Evolutionary conservation across 2,888 invertebrate genomes (phyloP).

Genomic region (Cerastis leucographa): DNA sequence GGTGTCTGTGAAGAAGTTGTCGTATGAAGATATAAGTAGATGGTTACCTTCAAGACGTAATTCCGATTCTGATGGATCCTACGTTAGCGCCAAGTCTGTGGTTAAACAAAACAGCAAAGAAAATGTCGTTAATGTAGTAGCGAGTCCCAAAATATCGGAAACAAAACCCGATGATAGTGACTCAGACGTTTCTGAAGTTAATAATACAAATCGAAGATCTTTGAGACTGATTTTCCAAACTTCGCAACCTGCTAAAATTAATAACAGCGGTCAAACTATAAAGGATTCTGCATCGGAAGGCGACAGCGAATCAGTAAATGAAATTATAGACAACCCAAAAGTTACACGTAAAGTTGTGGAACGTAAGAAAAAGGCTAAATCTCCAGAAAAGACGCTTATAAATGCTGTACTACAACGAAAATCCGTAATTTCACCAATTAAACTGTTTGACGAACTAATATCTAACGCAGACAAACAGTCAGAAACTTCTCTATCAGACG

Average conservation of each 20-base stretch:
- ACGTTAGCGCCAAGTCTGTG: slow-evolving; percentile 22
- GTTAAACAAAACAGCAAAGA: slow-evolving; percentile 20
- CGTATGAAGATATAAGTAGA: slow-evolving; percentile 70
- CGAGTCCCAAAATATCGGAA: slow-evolving; percentile 14
- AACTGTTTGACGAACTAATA: slow-evolving; percentile 68
- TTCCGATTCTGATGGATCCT: slow-evolving; percentile 54
- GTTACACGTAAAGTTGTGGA: background rate
- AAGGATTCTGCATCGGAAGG: slow-evolving; percentile 32
- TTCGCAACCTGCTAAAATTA: slow-evolving; percentile 14
- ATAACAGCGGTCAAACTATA: slow-evolving; percentile 1
- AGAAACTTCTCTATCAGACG: slow-evolving; percentile 51
- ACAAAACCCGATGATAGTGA: slow-evolving; percentile 3
- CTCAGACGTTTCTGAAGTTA: slow-evolving; percentile 32
- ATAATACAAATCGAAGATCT: slow-evolving; percentile 29
- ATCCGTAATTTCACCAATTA: slow-evolving; percentile 79
- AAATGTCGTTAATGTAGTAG: background rate
- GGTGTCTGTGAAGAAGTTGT: slow-evolving; percentile 67
- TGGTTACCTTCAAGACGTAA: slow-evolving; percentile 70
- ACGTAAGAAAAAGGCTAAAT: slow-evolving; percentile 1
- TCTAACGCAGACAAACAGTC: slow-evolving; percentile 49
- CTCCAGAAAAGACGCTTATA: background rate
- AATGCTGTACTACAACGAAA: slow-evolving; percentile 11
- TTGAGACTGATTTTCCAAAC: slow-evolving; percentile 29
- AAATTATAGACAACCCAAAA: background rate
- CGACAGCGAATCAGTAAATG: slow-evolving; percentile 6